These are phyloP conservation scores for Barnardius zonarius DNA, from an alignment of 2,113 vertebrate species.

Conservation along the genomic window DNA sequence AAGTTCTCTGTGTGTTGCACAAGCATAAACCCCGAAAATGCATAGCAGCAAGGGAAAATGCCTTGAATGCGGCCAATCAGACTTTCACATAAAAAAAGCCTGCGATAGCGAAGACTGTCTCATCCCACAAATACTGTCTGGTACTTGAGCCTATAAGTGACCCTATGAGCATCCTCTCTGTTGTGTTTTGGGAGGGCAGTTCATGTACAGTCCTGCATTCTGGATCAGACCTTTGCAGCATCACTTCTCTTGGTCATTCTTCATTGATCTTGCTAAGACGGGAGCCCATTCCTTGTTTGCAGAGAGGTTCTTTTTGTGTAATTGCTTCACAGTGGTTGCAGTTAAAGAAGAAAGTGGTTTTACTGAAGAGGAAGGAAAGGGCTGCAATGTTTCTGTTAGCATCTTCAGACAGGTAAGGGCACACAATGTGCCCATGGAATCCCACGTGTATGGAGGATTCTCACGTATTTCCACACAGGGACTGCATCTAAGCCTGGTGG, in stretches of 20 bases:
- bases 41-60: not conserved
- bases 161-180: not conserved
- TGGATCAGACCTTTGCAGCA: not conserved
- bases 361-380: not conserved
- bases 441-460: not conserved
- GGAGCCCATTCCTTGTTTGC: not conserved
- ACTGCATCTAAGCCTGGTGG: not conserved
- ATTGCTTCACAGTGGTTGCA: not conserved
- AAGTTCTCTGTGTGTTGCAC: not conserved
- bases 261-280: not conserved
- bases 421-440: not conserved
- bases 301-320: not conserved
- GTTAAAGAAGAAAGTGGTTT: not conserved
- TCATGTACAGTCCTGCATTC: not conserved
- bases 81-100: not conserved
- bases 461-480: not conserved
- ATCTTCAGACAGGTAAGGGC: not conserved
- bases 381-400: not conserved
- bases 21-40: not conserved
- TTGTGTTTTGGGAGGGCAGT: not conserved
- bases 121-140: not conserved
- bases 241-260: not conserved
- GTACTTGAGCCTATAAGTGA: not conserved
- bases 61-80: not conserved
- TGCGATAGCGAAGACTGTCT: not conserved